Conservation (phyloP, 2,888 invertebrate species). For the Nudaria mundana region DNA sequence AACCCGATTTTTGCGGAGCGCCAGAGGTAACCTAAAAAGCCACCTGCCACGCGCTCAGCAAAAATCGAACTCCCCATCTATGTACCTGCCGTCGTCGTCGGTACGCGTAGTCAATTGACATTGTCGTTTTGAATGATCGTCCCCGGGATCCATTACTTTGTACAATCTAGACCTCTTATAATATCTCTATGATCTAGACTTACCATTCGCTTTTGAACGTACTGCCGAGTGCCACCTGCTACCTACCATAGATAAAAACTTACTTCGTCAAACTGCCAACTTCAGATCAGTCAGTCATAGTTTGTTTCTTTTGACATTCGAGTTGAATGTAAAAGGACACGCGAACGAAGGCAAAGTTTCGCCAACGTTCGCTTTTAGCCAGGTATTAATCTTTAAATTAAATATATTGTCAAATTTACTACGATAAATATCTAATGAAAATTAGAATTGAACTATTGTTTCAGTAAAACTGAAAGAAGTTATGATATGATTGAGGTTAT, state of each 20-base stretch:
- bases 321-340: slow-evolving; percentile 69
- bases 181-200: neutral
- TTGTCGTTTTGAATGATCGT: no score
- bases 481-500: slow-evolving; percentile 65
- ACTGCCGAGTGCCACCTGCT: slow-evolving; percentile 11
- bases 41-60: no score
- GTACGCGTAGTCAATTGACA: no score
- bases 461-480: slow-evolving; percentile 27
- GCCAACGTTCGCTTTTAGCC: slow-evolving; percentile 70
- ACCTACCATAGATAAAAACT: no score
- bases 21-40: no score
- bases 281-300: slow-evolving; percentile 22
- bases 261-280: no score
- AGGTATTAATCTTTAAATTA: slow-evolving; percentile 49
- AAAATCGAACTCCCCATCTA: no score
- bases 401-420: slow-evolving; percentile 8
- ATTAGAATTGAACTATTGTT: slow-evolving; percentile 11
- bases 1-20: no score
- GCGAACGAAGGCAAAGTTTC: slow-evolving; percentile 73
- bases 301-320: slow-evolving; percentile 70
- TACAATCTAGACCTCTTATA: no score
- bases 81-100: no score
- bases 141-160: no score
- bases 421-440: slow-evolving; percentile 13
- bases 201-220: slow-evolving; percentile 14